A percentile compares a stretch with the other conserved stretches of the same genome.
phyloP scores from a whole-genome alignment of 2,113 vertebrate species.

The Thunnus maccoyii region DNA sequence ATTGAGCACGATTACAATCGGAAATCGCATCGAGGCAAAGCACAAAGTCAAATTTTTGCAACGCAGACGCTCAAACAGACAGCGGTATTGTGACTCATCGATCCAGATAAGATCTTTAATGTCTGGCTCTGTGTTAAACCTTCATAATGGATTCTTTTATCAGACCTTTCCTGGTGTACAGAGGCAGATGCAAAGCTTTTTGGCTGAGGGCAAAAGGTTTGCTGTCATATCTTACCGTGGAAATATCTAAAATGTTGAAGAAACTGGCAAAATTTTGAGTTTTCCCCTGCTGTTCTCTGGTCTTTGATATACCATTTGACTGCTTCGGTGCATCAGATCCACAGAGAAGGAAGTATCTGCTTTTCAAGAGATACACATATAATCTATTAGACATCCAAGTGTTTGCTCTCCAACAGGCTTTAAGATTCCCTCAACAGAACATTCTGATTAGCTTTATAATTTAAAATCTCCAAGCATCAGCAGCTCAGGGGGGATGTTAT shows the following conservation, averaged over 20 bases:
- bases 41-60: not conserved
- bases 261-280: conserved; percentile 5
- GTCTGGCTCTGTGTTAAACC: conserved; percentile 13
- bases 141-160: conserved; percentile 27
- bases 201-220: not conserved
- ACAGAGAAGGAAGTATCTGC: not conserved
- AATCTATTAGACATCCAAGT: not conserved
- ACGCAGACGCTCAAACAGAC: not conserved
- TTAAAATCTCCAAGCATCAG: not conserved
- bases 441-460: not conserved
- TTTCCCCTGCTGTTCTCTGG: not conserved
- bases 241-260: not conserved
- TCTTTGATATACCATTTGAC: not conserved
- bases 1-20: not conserved
- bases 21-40: conserved; percentile 25
- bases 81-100: not conserved
- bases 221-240: not conserved
- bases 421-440: not conserved
- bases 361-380: not conserved
- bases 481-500: not conserved
- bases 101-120: conserved; percentile 33
- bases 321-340: not conserved
- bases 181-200: not conserved
- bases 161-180: not conserved
- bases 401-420: not conserved